Conservation (phyloP, 2,888 invertebrate genomes). For the Eupeodes latifasciatus region DNA sequence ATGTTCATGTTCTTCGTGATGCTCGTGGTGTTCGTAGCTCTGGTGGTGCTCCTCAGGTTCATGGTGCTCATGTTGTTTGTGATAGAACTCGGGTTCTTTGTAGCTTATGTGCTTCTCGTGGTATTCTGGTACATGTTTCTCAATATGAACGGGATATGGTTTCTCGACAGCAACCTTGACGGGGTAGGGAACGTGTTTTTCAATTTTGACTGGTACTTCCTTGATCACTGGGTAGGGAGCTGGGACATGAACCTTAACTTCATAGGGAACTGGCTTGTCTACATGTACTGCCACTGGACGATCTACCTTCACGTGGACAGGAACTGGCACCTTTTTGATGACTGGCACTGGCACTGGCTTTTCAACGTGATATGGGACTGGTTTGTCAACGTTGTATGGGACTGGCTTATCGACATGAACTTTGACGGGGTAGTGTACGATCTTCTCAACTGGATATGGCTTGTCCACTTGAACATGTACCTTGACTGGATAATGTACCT, state of each 20-base stretch:
- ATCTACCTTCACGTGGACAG: conserved; percentile 87
- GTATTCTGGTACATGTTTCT: conserved; percentile 87
- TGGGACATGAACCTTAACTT: conserved; percentile 88
- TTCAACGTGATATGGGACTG: conserved; percentile 87
- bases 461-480: conserved; percentile 91
- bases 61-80: conserved; percentile 83
- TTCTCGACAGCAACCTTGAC: conserved; percentile 88
- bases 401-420: conserved; percentile 89
- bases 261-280: conserved; percentile 90
- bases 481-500: conserved; percentile 88
- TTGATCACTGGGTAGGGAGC: conserved; percentile 89
- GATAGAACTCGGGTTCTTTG: conserved; percentile 88
- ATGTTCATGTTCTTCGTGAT: conserved; percentile 78
- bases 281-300: conserved; percentile 88
- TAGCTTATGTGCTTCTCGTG: conserved; percentile 87
- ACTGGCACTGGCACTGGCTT: conserved; percentile 88
- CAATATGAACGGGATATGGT: conserved; percentile 89
- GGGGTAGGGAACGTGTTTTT: conserved; percentile 88
- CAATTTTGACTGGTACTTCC: conserved; percentile 87
- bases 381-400: conserved; percentile 86
- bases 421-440: conserved; percentile 90
- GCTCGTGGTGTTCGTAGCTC: conserved; percentile 82
- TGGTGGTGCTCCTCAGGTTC: conserved; percentile 85
- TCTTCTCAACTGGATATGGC: conserved; percentile 89
- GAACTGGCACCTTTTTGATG: conserved; percentile 87